Evolutionary conservation across 2,113 vertebrate species (phyloP).

Genomic region (Festucalex cinctus): DNA sequence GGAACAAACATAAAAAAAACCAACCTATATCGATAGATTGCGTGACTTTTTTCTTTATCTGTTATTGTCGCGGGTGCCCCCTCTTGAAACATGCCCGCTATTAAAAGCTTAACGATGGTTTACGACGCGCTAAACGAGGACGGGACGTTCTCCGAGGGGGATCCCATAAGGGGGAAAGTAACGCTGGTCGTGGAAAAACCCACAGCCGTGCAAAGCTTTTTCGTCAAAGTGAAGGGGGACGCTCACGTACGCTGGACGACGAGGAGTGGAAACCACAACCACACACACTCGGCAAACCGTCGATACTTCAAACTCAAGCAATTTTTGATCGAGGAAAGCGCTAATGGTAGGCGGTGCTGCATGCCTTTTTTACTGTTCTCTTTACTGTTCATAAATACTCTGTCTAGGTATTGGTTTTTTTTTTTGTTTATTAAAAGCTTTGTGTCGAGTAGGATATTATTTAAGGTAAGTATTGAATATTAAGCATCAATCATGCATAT

Average conservation of each 20-base stretch:
- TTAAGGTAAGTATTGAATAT: too few species aligned
- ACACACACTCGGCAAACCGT: conserved; percentile 26
- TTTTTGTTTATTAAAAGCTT: background rate
- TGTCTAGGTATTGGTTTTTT: too few species aligned
- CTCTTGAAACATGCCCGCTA: conserved; percentile 34
- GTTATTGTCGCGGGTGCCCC: background rate
- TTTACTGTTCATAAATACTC: too few species aligned
- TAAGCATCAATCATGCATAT: too few species aligned
- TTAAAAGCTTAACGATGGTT: conserved; percentile 34
- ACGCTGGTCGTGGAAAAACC: conserved; percentile 47
- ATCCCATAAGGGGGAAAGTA: conserved; percentile 46
- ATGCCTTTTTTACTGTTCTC: background rate
- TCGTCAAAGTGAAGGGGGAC: conserved; percentile 66
- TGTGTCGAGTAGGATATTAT: background rate
- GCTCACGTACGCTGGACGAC: conserved; percentile 51
- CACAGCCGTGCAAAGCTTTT: conserved; percentile 32
- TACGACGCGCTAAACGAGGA: conserved; percentile 45
- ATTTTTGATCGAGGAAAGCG: conserved; percentile 41
- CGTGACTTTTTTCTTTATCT: background rate
- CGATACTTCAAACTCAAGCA: conserved; percentile 71
- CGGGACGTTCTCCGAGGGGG: conserved; percentile 59
- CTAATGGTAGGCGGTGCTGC: conserved; percentile 29
- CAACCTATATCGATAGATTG: background rate
- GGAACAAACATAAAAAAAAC: background rate
- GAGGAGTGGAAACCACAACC: background rate